Evolutionary conservation across 2,888 invertebrate species (phyloP).

Genomic region (Biston betularia): DNA sequence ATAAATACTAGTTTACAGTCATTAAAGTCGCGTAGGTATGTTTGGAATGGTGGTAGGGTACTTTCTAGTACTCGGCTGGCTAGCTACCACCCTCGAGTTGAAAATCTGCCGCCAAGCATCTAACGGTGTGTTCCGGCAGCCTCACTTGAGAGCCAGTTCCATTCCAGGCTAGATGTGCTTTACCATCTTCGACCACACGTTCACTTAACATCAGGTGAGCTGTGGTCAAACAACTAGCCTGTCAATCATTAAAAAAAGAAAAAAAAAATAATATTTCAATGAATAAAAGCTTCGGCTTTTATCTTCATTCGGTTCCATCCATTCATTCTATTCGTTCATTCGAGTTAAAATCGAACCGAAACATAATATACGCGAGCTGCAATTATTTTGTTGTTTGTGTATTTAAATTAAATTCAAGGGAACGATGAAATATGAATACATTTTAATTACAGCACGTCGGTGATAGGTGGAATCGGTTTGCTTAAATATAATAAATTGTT

Average conservation of each 20-base stretch:
- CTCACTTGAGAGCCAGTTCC: no score
- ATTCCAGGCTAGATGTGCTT: no score
- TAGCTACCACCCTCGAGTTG: no score
- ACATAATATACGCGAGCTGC: conserved; percentile 31
- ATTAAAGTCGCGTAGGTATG: conserved; percentile 7
- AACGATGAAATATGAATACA: not conserved
- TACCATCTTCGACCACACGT: no score
- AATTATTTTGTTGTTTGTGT: conserved; percentile 26
- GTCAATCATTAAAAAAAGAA: no score
- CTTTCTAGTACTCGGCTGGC: no score
- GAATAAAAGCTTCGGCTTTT: conserved; percentile 19
- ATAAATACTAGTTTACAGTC: not conserved
- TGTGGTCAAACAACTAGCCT: no score
- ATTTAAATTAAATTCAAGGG: conserved; percentile 11
- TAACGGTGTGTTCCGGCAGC: no score
- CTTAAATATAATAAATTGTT: not conserved
- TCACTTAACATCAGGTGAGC: no score
- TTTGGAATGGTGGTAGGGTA: no score
- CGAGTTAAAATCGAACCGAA: conserved; percentile 25
- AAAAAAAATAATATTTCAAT: conserved; percentile 2
- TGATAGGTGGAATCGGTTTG: not conserved
- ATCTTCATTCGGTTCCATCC: conserved; percentile 44
- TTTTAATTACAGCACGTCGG: not conserved
- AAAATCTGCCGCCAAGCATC: no score
- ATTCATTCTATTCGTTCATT: conserved; percentile 44